Evolutionary conservation across 1,140 invertebrate species (phyloP), one percentile per base, ranked within the genome.

Genomic region (Zophobas morio): DNA sequence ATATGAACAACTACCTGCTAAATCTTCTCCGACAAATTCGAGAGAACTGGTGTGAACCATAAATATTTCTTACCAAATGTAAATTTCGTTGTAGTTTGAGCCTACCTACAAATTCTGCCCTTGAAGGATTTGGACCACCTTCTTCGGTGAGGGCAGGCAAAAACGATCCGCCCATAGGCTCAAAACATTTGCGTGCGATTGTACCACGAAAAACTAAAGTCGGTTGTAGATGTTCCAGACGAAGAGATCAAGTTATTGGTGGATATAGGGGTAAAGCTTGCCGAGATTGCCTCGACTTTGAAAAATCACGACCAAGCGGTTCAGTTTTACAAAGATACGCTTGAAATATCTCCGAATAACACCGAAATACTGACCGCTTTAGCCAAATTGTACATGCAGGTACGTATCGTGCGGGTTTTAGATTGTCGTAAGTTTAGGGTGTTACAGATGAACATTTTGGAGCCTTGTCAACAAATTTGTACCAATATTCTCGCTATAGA

Each of bases 391-490:
- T 96, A 96, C 83, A 93, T 98, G 89, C 93, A 95, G 86, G 93
- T 93, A 79, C 34, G 70, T 46, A 33, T 66, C 51, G 40, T 40
- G n/a, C 33, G 4, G 40, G 42, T 56, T 71, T 56, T 72, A 6
- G 20, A 70, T 35, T 53, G 1, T 57, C 20, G 66, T 66, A 34
- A 35, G 3, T 6, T 66, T 20, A 42, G 35, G 8, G 46, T 0
- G 32, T 70, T 76, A 74, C 77, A 93, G 91, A 91, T 93, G 76
- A 94, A 93, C 81, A 90, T 93, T 81, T 87, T 93, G 70, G 95
- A 97, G 78, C 90, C 93, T 63, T 98, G 97, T 84, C 93, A 97
- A 78, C 92, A 96, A 82, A 95, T 94, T 1, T 98, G 96, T 84
- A 90, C 93, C 47, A 90, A 93, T 2, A 88, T 99, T 20, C 87